These are phyloP conservation scores for Thereva nobilitata DNA, from an alignment of 2,888 invertebrate genomes.

Conservation along the genomic window DNA sequence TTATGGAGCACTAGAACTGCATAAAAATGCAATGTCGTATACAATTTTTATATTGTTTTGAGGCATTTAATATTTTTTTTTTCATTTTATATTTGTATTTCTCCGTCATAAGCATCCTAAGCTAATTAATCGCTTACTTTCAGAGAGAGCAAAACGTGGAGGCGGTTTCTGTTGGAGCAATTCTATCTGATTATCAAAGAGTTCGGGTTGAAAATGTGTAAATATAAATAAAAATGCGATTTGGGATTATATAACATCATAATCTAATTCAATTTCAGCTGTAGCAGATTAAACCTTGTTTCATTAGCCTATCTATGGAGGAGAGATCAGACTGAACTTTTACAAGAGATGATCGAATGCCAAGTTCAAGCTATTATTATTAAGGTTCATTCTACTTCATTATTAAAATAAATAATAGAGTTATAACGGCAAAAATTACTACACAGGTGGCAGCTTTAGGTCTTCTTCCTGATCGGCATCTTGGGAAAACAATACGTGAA, in stretches of 20 bases:
- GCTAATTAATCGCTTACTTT: conserved; percentile 6
- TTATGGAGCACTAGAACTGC: too few relatives aligned
- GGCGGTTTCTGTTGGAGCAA: conserved; percentile 96
- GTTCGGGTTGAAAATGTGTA: conserved; percentile 97
- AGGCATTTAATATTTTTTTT: neutral
- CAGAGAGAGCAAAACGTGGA: conserved; percentile 73
- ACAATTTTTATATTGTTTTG: too few relatives aligned
- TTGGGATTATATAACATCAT: neutral
- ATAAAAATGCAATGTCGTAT: too few relatives aligned
- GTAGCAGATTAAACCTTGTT: conserved; percentile 84
- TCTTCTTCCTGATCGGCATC: conserved; percentile 80
- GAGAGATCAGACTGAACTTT: conserved; percentile 88
- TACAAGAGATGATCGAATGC: conserved; percentile 95
- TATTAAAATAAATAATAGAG: neutral
- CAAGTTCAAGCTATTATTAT: conserved; percentile 93
- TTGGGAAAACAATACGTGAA: conserved; percentile 82
- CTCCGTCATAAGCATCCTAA: conserved; percentile 5
- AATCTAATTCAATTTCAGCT: conserved; percentile 62
- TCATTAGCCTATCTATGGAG: conserved; percentile 95
- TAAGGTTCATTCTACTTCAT: conserved; percentile 68
- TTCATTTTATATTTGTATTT: neutral
- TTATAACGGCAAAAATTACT: neutral
- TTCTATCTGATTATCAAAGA: conserved; percentile 97
- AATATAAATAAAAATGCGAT: conserved; percentile 55
- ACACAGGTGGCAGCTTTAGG: conserved; percentile 81